A percentile compares a stretch with the other conserved stretches of the same genome.
phyloP scores from a whole-genome alignment of 2,888 invertebrate genomes.

The Isotomurus palustris region DNA sequence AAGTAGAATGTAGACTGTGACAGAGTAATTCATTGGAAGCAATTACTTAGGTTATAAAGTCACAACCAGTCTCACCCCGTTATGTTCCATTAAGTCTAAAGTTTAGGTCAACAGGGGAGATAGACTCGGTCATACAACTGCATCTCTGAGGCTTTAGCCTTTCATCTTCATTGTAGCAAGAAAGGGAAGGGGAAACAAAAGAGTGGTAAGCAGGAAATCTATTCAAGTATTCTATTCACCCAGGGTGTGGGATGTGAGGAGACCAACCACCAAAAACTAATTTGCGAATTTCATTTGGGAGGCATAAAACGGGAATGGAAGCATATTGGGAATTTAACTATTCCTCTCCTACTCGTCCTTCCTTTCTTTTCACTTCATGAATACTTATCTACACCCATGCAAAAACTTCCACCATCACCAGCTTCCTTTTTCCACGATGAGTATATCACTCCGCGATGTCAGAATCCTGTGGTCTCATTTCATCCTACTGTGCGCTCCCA shows the following conservation, averaged over 20 bases:
- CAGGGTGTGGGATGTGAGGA: not conserved
- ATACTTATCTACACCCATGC: too few relatives aligned
- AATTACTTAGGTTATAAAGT: too few relatives aligned
- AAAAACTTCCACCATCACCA: too few relatives aligned
- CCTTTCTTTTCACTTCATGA: not conserved
- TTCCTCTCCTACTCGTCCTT: not conserved
- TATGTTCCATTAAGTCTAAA: slow-evolving; percentile 15
- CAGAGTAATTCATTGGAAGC: too few relatives aligned
- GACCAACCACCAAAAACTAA: slow-evolving; percentile 22
- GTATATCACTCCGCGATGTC: too few relatives aligned
- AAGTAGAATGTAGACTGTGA: too few relatives aligned
- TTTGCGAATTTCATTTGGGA: slow-evolving; percentile 21
- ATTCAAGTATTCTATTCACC: not conserved
- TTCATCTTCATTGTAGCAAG: not conserved
- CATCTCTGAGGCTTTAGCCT: slow-evolving; percentile 5
- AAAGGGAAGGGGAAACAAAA: slow-evolving; percentile 11
- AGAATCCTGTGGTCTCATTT: too few relatives aligned
- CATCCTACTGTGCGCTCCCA: too few relatives aligned
- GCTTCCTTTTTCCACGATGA: too few relatives aligned
- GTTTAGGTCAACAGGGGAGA: slow-evolving; percentile 2
- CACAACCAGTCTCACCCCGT: too few relatives aligned
- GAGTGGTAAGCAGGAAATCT: not conserved
- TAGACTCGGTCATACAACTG: too few relatives aligned
- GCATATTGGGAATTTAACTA: slow-evolving; percentile 9
- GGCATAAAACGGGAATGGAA: slow-evolving; percentile 3